Conservation (phyloP, 1,140 invertebrate species). For the Drosophila bipectinata region DNA sequence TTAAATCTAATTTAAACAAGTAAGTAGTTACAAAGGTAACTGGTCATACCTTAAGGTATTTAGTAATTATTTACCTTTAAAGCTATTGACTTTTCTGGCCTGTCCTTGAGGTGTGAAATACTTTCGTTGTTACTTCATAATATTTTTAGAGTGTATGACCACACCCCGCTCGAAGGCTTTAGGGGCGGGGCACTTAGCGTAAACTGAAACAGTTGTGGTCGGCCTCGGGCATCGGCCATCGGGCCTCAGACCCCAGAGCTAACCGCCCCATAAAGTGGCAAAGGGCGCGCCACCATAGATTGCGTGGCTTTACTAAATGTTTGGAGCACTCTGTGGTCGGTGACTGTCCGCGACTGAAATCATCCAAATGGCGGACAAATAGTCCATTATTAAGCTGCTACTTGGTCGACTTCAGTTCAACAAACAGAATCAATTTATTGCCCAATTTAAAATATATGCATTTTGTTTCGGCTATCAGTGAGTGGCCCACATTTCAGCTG, state of each 20-base stretch:
- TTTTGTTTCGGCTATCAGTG: slow-evolving; percentile 51
- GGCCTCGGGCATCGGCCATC: slow-evolving; percentile 18
- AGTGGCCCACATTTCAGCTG: slow-evolving; percentile 57
- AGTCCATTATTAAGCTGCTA: slow-evolving; percentile 39
- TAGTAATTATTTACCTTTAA: background rate
- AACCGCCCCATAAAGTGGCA: slow-evolving; percentile 42
- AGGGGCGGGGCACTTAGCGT: slow-evolving; percentile 31
- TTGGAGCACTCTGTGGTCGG: slow-evolving; percentile 32
- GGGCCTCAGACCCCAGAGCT: slow-evolving; percentile 17
- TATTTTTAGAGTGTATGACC: slow-evolving; percentile 4
- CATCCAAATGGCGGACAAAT: slow-evolving; percentile 1
- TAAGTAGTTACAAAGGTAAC: no score
- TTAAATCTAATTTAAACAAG: no score
- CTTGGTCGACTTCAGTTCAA: slow-evolving; percentile 34
- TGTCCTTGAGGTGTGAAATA: background rate
- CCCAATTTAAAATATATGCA: slow-evolving; percentile 30
- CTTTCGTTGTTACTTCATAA: background rate
- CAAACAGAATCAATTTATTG: slow-evolving; percentile 50
- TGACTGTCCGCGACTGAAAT: slow-evolving; percentile 4
- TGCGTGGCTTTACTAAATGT: slow-evolving; percentile 42
- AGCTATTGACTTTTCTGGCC: background rate
- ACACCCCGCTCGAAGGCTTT: slow-evolving; percentile 12
- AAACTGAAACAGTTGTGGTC: slow-evolving; percentile 73
- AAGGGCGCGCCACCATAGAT: slow-evolving; percentile 32
- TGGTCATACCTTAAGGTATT: background rate